Base-by-base conservation (phyloP, 1,140 invertebrate genomes). In the Melanaphis sacchari region DNA sequence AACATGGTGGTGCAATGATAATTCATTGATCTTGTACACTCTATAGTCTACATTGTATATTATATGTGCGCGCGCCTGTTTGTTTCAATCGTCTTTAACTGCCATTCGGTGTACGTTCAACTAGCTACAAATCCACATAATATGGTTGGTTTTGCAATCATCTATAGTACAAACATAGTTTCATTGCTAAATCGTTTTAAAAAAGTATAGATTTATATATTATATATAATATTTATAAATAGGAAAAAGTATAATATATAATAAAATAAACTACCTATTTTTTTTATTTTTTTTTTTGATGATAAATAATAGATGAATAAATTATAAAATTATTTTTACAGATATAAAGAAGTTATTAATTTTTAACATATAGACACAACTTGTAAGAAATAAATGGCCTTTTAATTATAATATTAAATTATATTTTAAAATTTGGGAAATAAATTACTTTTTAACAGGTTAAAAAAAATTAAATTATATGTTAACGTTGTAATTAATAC, bases 1-100 rank as follows among this genome's bases (percentile, higher is more conserved):
- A 49, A 26, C 49, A 46, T 18, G 1, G 9, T 89, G 31, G 36
- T 54, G 46, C 22, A 89, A 22, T 36, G 24, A 89, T 49, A 24
- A 89, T 89, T 52, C 49, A 54, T 89, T 89, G 88, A 54, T 89
- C 88, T 89, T 38, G 22, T 52, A 24, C 49, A 52, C n/a, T 6
- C 6, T 31, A 15, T n/a, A n/a, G n/a, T n/a, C n/a, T n/a, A n/a
- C n/a, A n/a, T n/a, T n/a, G n/a, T 76, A 18, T 54, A 7, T 54
- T 54, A 5, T 66, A 4, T 66, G 59, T 66, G 31, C 18, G 59
- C 59, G 26, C 46, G 36, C 7, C 22, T 38, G 46, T 89, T n/a
- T 26, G 22, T 38, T 52, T 38, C 46, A 38, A 89, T 87, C 24
- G 24, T 46, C 41, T 76, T 76, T 76, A 76, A 89, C 46, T 52